Percentiles rank a stretch among this genome's conserved stretches.
Conservation (phyloP, 2,888 invertebrate species). For the Ametastegia equiseti region DNA sequence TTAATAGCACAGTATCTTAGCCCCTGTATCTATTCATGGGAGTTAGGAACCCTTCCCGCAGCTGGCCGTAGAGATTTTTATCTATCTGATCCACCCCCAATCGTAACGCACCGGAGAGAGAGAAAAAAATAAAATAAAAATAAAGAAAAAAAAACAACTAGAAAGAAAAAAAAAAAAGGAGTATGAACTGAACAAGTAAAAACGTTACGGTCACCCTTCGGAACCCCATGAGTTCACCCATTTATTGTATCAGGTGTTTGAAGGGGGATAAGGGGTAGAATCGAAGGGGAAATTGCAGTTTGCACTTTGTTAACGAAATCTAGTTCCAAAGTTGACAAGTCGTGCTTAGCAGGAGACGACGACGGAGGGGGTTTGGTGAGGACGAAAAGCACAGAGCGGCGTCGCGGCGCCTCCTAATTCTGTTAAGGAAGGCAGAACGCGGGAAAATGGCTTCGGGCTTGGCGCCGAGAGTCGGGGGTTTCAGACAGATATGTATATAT, state of each 20-base stretch:
- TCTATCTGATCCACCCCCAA: constrained; percentile 2
- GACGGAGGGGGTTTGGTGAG: no score
- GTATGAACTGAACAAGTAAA: not conserved
- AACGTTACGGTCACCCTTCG: not conserved
- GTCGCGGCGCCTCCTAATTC: constrained; percentile 28
- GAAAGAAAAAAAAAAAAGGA: not conserved
- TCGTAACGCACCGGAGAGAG: not conserved
- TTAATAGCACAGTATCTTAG: constrained; percentile 34
- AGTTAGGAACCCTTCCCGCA: constrained; percentile 41
- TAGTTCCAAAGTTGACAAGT: not conserved
- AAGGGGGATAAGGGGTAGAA: not conserved
- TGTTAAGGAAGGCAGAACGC: constrained; percentile 37
- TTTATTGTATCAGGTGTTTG: not conserved
- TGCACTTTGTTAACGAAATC: constrained; percentile 7
- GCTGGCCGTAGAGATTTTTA: constrained; percentile 17
- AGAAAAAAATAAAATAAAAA: not conserved
- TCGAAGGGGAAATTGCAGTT: not conserved
- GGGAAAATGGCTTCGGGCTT: constrained; percentile 29
- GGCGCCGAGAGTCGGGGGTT: constrained; percentile 14
- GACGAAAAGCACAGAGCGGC: not conserved
- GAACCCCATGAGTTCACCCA: not conserved
- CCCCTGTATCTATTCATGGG: constrained; percentile 43
- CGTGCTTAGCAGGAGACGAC: not conserved
- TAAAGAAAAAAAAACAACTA: not conserved
- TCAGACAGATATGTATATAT: not conserved